phyloP scores from a whole-genome alignment of 2,113 vertebrate genomes.

The Charina bottae region DNA sequence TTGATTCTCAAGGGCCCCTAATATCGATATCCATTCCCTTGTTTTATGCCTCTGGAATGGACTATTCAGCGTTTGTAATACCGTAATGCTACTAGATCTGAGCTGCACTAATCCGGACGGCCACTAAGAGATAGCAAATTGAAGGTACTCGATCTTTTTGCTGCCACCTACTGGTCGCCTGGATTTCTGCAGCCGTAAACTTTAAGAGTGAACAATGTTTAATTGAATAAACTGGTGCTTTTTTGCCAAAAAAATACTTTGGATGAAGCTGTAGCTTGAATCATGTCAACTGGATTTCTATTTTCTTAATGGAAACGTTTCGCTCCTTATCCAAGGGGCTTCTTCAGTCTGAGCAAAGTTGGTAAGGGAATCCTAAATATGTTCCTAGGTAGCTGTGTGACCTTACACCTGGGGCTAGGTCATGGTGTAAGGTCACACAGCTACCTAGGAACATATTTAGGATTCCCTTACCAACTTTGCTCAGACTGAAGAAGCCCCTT shows the following conservation, averaged over 20 bases:
- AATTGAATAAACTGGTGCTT: neutral
- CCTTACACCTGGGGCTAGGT: too few species aligned
- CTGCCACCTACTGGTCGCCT: neutral
- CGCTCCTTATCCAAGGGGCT: too few species aligned
- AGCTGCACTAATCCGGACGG: neutral
- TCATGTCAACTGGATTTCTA: too few species aligned
- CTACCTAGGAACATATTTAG: too few species aligned
- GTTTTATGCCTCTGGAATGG: neutral
- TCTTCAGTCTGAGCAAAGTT: too few species aligned
- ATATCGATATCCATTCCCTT: neutral
- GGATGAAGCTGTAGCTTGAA: neutral
- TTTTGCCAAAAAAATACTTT: neutral
- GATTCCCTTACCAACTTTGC: too few species aligned
- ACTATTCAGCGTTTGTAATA: neutral
- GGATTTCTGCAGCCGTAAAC: neutral
- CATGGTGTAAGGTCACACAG: too few species aligned
- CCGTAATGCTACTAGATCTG: neutral
- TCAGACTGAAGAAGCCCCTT: too few species aligned
- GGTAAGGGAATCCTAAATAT: too few species aligned
- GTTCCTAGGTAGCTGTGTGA: too few species aligned
- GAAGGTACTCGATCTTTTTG: neutral
- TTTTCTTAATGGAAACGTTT: too few species aligned
- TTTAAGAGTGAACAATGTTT: neutral
- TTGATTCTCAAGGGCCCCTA: neutral
- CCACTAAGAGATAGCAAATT: neutral